Evolutionary conservation across 2,888 invertebrate species (phyloP), one percentile per base, ranked within the genome.

Genomic region (Sinhomidia bicolor): DNA sequence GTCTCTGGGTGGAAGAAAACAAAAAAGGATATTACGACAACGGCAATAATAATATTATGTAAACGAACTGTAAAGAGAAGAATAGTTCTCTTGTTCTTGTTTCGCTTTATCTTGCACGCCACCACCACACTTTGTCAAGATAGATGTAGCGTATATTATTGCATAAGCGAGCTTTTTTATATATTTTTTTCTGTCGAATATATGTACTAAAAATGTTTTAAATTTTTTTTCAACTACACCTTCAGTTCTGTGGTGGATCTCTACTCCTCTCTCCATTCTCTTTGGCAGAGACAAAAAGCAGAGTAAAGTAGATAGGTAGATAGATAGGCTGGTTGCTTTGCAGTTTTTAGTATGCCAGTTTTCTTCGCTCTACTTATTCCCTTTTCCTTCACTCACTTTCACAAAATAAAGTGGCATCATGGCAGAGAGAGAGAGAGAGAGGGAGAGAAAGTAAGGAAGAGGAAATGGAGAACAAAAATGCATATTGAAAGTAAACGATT

Each of bases 301-400:
- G 47, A 74, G n/a, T 26, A 9, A 47, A 47, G 26, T 54, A 20
- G 54, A 9, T 54, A 4, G 14, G 41, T 41, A 20, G 23, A 23
- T 65, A 57, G 57, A 3, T 17, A 20, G 62, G 62, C 14, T 29
- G 32, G 29, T 71, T 41, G 6, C 62, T 17, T 60, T 20, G 3
- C 1, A n/a, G 9, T 20, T 20, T 4, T 3, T 3, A 26, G 26
- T 74, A 47, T 71, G 20, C 36, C 14, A 1, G 12, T 74, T 47
- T 14, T 26, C 6, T 74, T 74, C 74, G 74, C 74, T 74, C 74
- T 44, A 74, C 51, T 74, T 74, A 74, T 20, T n/a, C 26, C 23
- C n/a, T 36, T 7, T 71, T 71, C 10, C 41, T 41, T 41, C 71
- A 41, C 23, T 71, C 41, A 71, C 41, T 41, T 71, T 41, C 26